Evolutionary conservation across 2,113 vertebrate species (phyloP).

Genomic region (Menura novaehollandiae): DNA sequence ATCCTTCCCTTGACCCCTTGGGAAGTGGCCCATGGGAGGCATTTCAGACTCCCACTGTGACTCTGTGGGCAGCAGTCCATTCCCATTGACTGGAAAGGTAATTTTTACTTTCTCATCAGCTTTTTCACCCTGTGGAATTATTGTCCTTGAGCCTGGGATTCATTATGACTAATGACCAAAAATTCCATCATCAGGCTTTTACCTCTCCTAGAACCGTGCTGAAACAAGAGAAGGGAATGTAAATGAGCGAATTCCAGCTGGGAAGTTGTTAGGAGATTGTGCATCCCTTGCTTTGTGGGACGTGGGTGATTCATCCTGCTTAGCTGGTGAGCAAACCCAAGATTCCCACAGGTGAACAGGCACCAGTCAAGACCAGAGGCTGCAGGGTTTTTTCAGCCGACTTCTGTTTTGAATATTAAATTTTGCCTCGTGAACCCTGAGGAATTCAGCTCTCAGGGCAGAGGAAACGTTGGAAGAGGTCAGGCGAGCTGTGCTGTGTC

Average conservation of each 20-base stretch:
- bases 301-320: not conserved
- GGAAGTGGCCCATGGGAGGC: not conserved
- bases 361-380: not conserved
- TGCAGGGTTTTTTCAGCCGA: not conserved
- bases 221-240: not conserved
- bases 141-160: not conserved
- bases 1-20: not conserved
- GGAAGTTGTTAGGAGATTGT: not conserved
- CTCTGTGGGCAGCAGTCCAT: not conserved
- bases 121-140: not conserved
- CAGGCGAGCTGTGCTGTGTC: not conserved
- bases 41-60: not conserved
- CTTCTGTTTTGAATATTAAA: slow-evolving; percentile 11
- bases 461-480: slow-evolving; percentile 31
- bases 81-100: not conserved
- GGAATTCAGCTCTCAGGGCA: not conserved
- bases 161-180: not conserved
- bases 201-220: not conserved
- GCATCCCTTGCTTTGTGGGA: not conserved
- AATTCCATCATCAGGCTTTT: not conserved
- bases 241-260: not conserved
- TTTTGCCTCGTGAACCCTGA: not conserved
- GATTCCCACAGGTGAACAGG: not conserved
- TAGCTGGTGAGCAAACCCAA: not conserved
- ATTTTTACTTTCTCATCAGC: not conserved